Conservation (phyloP, 2,113 vertebrate genomes). For the Orycteropus afer region DNA sequence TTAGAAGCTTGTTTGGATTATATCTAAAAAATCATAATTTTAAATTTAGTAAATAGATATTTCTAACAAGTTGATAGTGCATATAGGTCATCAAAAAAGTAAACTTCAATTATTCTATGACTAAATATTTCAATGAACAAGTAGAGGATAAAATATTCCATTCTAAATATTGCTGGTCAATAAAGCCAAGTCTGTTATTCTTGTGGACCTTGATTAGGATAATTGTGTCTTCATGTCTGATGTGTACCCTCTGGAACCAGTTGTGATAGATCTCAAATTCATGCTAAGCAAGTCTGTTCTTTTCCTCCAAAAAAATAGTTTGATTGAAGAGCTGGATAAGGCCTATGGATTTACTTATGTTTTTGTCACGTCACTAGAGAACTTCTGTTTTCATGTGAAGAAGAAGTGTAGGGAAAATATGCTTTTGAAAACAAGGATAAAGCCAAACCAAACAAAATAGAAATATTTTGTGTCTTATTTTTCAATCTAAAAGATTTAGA, state of each 20-base stretch:
- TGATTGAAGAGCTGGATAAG: constrained; percentile 89
- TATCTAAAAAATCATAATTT: not conserved
- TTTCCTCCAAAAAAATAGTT: constrained; percentile 94
- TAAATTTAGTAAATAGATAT: too few species aligned
- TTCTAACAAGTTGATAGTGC: constrained; percentile 93
- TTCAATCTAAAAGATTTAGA: constrained; percentile 93
- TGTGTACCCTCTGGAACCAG: constrained; percentile 91
- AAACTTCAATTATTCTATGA: constrained; percentile 95
- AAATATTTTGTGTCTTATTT: constrained; percentile 91
- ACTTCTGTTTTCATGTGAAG: constrained; percentile 93
- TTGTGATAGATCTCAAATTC: constrained; percentile 89
- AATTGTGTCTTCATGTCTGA: constrained; percentile 91
- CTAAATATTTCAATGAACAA: constrained; percentile 92
- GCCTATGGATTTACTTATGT: constrained; percentile 87
- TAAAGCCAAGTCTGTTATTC: constrained; percentile 91
- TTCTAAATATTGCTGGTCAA: constrained; percentile 91
- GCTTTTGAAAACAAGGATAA: constrained; percentile 93
- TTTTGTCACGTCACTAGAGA: constrained; percentile 92
- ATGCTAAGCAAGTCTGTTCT: constrained; percentile 90
- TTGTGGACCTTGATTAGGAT: constrained; percentile 93
- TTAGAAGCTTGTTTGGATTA: not conserved
- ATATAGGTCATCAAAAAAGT: constrained; percentile 86
- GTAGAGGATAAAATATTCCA: constrained; percentile 93
- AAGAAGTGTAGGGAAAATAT: constrained; percentile 94
- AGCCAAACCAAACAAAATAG: constrained; percentile 88